Percentiles rank a stretch among this genome's conserved stretches.
These are phyloP conservation scores for Gallinago stenura DNA, from an alignment of 2,797 vertebrate species.

Conservation along the genomic window DNA sequence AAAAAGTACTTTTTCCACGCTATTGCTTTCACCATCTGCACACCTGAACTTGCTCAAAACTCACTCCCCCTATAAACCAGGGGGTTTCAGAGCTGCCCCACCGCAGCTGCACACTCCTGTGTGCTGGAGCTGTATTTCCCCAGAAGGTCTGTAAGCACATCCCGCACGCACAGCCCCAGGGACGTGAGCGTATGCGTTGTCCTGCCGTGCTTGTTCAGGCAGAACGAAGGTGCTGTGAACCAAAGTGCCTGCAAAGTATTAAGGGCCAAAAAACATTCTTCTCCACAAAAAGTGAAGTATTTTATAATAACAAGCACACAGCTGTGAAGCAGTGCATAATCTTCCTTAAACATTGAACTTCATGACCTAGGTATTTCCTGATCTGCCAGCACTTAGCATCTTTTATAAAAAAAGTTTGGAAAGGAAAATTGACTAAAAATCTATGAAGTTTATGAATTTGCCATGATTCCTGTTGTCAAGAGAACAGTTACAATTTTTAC, in stretches of 20 bases:
- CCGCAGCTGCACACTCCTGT: neutral
- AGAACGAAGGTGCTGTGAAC: neutral
- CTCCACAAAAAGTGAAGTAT: neutral
- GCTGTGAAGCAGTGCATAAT: neutral
- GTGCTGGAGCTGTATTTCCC: rapidly evolving
- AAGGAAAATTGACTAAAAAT: neutral
- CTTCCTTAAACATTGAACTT: neutral
- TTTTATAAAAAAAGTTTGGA: neutral
- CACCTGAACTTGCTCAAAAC: neutral
- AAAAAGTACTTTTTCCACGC: neutral
- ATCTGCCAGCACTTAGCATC: neutral
- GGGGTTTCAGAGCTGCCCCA: neutral
- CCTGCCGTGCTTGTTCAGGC: neutral
- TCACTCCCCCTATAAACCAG: neutral
- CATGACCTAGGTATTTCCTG: neutral
- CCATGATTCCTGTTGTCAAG: neutral
- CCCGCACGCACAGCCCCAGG: neutral
- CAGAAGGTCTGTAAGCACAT: neutral
- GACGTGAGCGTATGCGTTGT: rapidly evolving
- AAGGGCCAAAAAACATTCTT: neutral
- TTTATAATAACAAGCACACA: neutral
- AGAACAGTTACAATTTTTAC: neutral
- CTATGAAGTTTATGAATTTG: neutral
- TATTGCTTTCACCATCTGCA: neutral
- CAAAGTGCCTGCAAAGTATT: neutral